These are phyloP conservation scores for Andrena marginata DNA, from an alignment of 2,888 invertebrate species.

Conservation along the genomic window DNA sequence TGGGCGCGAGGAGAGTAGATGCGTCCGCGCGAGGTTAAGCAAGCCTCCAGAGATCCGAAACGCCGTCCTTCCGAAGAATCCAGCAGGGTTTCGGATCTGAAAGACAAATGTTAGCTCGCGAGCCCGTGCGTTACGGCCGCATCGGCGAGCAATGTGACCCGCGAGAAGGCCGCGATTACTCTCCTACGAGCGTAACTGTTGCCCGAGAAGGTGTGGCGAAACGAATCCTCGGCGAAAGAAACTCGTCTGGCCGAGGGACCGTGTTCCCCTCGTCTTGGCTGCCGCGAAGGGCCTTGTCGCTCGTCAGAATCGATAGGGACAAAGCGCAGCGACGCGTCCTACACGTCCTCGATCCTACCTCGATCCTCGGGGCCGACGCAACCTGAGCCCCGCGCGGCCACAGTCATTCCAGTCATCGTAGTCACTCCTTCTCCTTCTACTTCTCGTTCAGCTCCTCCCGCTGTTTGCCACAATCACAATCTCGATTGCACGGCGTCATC, in stretches of 20 bases:
- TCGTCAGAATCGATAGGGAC: slow-evolving; percentile 74
- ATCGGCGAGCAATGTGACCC: not conserved
- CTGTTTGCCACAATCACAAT: slow-evolving; percentile 64
- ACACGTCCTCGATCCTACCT: slow-evolving; percentile 54
- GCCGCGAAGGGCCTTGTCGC: slow-evolving; percentile 60
- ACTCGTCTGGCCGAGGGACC: slow-evolving; percentile 59
- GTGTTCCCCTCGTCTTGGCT: slow-evolving; percentile 46
- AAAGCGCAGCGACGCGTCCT: slow-evolving; percentile 73
- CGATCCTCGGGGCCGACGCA: slow-evolving; percentile 47
- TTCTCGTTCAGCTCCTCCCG: not conserved
- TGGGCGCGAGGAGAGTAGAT: slow-evolving; percentile 73
- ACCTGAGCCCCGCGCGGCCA: slow-evolving; percentile 44
- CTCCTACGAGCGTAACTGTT: not conserved
- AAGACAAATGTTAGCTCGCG: too few species aligned
- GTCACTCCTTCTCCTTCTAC: slow-evolving; percentile 11
- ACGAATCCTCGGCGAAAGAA: slow-evolving; percentile 67
- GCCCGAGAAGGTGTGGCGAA: slow-evolving; percentile 71
- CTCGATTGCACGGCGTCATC: slow-evolving; percentile 72
- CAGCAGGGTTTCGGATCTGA: not conserved
- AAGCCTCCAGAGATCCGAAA: slow-evolving; percentile 47
- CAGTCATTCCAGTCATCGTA: slow-evolving; percentile 48
- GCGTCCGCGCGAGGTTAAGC: slow-evolving; percentile 69
- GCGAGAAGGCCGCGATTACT: not conserved
- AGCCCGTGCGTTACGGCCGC: too few species aligned
- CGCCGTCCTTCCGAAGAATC: slow-evolving; percentile 50